A percentile compares a stretch with the other conserved stretches of the same genome.
Conservation (phyloP, 2,888 invertebrate species). For the Parnassius smintheus region DNA sequence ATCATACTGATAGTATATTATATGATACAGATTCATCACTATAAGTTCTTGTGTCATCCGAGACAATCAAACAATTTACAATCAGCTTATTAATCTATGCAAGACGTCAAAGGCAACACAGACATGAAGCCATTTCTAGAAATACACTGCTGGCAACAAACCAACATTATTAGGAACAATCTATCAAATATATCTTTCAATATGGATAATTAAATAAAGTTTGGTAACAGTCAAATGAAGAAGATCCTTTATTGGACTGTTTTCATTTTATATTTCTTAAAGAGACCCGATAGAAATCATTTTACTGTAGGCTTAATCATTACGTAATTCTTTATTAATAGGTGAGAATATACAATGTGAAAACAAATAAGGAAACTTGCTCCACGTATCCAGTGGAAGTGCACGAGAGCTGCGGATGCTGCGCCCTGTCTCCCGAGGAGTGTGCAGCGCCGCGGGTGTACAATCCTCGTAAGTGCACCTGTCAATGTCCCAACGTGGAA, state of each 20-base stretch:
- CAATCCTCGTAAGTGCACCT: constrained; percentile 77
- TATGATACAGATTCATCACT: too few relatives aligned
- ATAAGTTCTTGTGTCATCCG: neutral
- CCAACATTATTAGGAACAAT: constrained; percentile 19
- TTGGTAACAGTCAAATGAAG: too few relatives aligned
- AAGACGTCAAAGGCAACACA: constrained; percentile 13
- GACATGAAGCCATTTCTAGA: constrained; percentile 19
- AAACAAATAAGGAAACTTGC: constrained; percentile 64
- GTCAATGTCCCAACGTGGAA: constrained; percentile 70
- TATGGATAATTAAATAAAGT: too few relatives aligned
- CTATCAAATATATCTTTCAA: constrained; percentile 4
- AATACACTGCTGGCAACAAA: constrained; percentile 22
- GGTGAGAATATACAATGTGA: constrained; percentile 67
- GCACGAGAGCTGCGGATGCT: constrained; percentile 67
- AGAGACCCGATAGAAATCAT: too few relatives aligned
- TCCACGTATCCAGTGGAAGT: constrained; percentile 63
- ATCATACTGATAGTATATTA: neutral
- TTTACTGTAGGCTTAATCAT: too few relatives aligned
- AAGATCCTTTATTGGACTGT: too few relatives aligned
- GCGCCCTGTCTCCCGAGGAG: constrained; percentile 48
- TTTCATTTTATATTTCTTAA: too few relatives aligned
- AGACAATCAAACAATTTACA: neutral
- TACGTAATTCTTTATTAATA: constrained; percentile 37
- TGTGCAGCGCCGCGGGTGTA: constrained; percentile 58
- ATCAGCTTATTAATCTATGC: neutral